A percentile compares a stretch with the other conserved stretches of the same genome.
Evolutionary conservation across 2,113 vertebrate genomes (phyloP).

Genomic region (Malurus cyaneus): DNA sequence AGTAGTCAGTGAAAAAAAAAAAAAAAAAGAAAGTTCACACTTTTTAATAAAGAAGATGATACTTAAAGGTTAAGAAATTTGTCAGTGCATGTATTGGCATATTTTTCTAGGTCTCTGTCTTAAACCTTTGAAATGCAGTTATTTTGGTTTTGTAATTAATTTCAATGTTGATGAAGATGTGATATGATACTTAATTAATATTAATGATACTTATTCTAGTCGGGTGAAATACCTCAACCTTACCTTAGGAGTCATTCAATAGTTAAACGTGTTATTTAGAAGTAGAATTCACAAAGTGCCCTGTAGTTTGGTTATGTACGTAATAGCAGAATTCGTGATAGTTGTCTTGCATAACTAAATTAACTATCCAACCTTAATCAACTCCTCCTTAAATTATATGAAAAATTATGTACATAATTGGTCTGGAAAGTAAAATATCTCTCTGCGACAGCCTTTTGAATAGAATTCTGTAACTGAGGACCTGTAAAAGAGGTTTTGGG

Average conservation of each 20-base stretch:
- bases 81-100: not conserved
- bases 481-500: not conserved
- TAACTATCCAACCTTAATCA: not conserved
- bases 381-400: not conserved
- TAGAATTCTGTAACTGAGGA: not conserved
- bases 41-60: not conserved
- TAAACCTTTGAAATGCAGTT: not conserved
- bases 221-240: not conserved
- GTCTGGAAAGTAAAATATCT: not conserved
- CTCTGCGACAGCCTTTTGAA: not conserved
- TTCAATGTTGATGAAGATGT: not conserved
- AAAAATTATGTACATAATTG: not conserved
- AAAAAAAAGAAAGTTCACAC: accelerated
- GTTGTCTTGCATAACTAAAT: not conserved
- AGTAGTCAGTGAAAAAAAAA: not conserved
- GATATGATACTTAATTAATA: not conserved
- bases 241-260: not conserved
- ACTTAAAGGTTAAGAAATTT: not conserved
- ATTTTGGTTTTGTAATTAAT: not conserved
- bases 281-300: not conserved
- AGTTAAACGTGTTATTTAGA: not conserved
- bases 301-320: accelerated
- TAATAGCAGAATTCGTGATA: not conserved
- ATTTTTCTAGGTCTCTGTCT: not conserved
- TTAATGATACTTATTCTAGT: not conserved